Conservation (phyloP, 2,113 vertebrate genomes). For the Danio rerio region DNA sequence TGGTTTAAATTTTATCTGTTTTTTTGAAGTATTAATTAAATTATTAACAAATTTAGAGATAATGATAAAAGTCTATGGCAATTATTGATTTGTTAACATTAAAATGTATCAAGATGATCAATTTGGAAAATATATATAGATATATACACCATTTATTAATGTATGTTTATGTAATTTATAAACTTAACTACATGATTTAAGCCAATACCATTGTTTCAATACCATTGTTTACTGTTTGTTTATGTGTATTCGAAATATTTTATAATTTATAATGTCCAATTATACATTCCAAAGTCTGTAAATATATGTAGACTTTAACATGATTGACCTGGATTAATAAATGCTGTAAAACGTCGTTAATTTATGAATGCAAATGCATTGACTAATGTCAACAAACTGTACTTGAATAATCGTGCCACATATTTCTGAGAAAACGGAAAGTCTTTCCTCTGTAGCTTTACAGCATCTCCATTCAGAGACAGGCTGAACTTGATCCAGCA, state of each 20-base stretch:
- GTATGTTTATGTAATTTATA: background rate
- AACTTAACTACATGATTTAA: background rate
- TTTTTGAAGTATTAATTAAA: background rate
- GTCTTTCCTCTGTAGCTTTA: slow-evolving; percentile 9
- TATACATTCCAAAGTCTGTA: background rate
- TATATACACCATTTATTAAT: background rate
- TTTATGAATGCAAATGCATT: background rate
- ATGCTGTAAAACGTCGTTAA: background rate
- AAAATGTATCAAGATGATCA: background rate
- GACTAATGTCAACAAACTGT: background rate
- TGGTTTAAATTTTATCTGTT: background rate
- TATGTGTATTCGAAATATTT: background rate
- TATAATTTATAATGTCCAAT: background rate
- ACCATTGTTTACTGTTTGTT: background rate
- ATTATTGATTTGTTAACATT: background rate
- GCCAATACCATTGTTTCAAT: background rate
- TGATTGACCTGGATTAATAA: background rate
- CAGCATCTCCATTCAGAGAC: slow-evolving; percentile 42
- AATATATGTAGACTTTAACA: background rate
- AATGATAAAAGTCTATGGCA: background rate
- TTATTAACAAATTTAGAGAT: background rate
- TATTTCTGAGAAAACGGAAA: slow-evolving; percentile 3
- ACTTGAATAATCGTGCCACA: background rate
- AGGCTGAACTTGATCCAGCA: slow-evolving; percentile 57
- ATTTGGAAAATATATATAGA: too few species aligned